Conservation (phyloP, 2,888 invertebrate species). For the Drosophila longiperda region DNA sequence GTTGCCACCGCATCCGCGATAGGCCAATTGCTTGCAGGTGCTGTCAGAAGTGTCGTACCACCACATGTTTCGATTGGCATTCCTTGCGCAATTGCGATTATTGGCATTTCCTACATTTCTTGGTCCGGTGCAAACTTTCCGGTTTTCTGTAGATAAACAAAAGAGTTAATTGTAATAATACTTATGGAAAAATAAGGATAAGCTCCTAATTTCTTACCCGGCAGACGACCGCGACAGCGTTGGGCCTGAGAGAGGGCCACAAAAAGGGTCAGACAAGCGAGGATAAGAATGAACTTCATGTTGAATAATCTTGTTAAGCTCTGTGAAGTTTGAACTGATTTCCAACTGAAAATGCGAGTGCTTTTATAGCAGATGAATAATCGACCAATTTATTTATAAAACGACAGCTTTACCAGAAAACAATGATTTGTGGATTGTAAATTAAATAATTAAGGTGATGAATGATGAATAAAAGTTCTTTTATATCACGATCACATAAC, state of each 20-base stretch:
- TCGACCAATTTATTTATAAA: too few species aligned
- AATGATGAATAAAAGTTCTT: not conserved
- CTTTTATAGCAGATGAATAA: slow-evolving; percentile 15
- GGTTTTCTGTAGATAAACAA: not conserved
- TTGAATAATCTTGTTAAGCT: not conserved
- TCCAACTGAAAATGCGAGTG: not conserved
- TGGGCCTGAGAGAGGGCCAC: slow-evolving; percentile 29
- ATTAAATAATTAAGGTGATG: not conserved
- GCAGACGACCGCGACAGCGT: not conserved
- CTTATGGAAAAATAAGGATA: too few species aligned
- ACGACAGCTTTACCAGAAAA: not conserved
- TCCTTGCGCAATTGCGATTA: not conserved
- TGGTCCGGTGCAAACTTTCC: not conserved
- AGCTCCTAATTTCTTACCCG: not conserved
- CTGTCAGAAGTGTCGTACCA: not conserved
- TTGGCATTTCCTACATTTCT: not conserved
- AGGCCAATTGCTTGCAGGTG: slow-evolving; percentile 8
- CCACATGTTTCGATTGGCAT: slow-evolving; percentile 9
- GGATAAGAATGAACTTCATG: slow-evolving; percentile 44
- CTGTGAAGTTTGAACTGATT: slow-evolving; percentile 23
- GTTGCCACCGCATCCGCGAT: slow-evolving; percentile 30
- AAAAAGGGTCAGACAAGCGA: slow-evolving; percentile 28
- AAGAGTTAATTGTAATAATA: not conserved
- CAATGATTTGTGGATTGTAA: too few species aligned
- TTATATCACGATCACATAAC: not conserved